Conservation (phyloP, 2,797 vertebrate genomes). For the Limosa lapponica region DNA sequence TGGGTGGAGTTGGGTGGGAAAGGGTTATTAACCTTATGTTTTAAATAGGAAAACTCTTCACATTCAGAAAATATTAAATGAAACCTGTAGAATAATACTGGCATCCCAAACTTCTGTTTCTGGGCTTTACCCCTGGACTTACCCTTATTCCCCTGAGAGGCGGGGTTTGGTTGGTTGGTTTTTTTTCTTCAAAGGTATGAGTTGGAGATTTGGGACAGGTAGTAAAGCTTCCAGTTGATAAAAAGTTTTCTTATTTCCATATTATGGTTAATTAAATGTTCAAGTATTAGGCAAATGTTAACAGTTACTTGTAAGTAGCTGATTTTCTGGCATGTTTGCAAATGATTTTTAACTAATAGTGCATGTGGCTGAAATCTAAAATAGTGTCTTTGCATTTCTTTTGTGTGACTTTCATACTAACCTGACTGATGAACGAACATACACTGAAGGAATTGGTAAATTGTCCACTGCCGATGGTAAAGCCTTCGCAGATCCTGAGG, state of each 20-base stretch:
- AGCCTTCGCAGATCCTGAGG: slow-evolving; percentile 99
- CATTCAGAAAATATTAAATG: not conserved
- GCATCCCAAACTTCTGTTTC: not conserved
- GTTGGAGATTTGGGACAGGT: not conserved
- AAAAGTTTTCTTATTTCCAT: not conserved
- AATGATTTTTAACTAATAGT: slow-evolving; percentile 64
- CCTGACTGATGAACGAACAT: slow-evolving; percentile 77
- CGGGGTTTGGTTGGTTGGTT: not conserved
- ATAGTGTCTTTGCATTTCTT: slow-evolving; percentile 80
- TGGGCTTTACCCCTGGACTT: not conserved
- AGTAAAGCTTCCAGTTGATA: not conserved
- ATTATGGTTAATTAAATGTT: not conserved
- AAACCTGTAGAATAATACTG: not conserved
- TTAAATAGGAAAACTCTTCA: not conserved
- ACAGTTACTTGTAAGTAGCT: not conserved
- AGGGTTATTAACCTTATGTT: not conserved
- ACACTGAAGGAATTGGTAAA: slow-evolving; percentile 95
- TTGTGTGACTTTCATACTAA: slow-evolving; percentile 75
- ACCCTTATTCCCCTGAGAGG: not conserved
- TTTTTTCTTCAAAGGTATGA: not conserved
- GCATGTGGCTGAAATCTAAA: slow-evolving; percentile 77
- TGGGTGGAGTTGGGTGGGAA: not conserved
- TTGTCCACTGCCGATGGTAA: slow-evolving; percentile 99
- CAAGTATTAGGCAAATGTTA: not conserved
- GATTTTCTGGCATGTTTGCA: slow-evolving; percentile 62